Evolutionary conservation across 2,888 invertebrate species (phyloP).

Genomic region (Acleris cristana): DNA sequence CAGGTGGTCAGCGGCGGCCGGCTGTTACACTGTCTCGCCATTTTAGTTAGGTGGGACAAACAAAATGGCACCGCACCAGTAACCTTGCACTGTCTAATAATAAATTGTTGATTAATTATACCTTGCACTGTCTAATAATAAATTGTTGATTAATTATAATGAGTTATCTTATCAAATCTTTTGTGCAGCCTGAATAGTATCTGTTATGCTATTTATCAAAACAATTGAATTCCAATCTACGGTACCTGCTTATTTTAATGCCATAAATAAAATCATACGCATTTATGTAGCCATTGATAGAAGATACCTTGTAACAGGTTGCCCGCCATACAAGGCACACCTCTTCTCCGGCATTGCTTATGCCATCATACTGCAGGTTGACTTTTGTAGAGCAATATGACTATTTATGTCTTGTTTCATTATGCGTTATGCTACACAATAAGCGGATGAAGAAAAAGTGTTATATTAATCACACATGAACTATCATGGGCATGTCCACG

Average conservation of each 20-base stretch:
- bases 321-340: constrained; percentile 3
- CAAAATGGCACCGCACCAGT: constrained; percentile 4
- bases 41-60: constrained; percentile 7
- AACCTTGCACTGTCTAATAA: constrained; percentile 20
- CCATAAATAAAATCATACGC: too few species aligned
- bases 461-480: not conserved
- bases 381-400: constrained; percentile 8
- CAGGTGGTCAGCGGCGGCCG: constrained; percentile 46
- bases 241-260: not conserved
- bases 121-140: constrained; percentile 22
- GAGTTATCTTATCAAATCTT: constrained; percentile 20
- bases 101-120: constrained; percentile 20
- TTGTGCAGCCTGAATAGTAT: not conserved
- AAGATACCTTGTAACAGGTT: constrained; percentile 7
- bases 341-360: constrained; percentile 4
- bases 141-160: constrained; percentile 20
- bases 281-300: too few species aligned
- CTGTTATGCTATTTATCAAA: constrained; percentile 6
- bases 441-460: constrained; percentile 9
- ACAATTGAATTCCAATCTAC: constrained; percentile 2
- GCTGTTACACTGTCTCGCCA: constrained; percentile 24
- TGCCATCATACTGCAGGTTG: not conserved
- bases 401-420: constrained; percentile 15
- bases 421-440: constrained; percentile 8
- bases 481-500: not conserved